Conservation (phyloP, 2,888 invertebrate species). For the Thera obeliscata region DNA sequence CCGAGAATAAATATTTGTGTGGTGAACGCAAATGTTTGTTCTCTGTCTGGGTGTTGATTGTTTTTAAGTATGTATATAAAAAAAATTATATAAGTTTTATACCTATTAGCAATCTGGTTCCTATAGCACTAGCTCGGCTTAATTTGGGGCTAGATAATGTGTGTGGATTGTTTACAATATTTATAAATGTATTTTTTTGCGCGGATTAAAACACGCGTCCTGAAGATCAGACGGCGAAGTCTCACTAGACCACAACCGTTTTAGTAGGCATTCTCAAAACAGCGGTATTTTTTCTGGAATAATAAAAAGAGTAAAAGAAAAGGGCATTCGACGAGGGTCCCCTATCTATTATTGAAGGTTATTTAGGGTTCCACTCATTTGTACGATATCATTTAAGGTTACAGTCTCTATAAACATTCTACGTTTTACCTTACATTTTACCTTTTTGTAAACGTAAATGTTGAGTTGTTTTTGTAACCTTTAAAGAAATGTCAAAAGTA, state of each 20-base stretch:
- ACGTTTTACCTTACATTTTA: not conserved
- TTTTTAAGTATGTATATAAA: too few species aligned
- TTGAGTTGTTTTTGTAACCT: not conserved
- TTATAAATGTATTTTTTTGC: too few species aligned
- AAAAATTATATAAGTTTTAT: too few species aligned
- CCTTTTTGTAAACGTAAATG: constrained; percentile 1
- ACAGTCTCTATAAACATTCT: constrained; percentile 14
- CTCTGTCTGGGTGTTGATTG: too few species aligned
- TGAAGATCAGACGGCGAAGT: not conserved
- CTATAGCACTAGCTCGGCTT: too few species aligned
- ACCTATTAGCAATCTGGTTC: too few species aligned
- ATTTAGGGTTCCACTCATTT: constrained; percentile 46
- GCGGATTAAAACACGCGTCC: too few species aligned
- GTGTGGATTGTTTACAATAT: too few species aligned
- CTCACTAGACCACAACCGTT: not conserved
- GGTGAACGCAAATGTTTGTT: too few species aligned
- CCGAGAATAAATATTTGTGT: too few species aligned
- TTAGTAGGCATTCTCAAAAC: too few species aligned
- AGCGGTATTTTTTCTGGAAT: constrained; percentile 1
- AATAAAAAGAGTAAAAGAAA: constrained; percentile 49
- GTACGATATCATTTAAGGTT: constrained; percentile 40
- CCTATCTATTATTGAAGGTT: constrained; percentile 52
- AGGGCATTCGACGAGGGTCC: constrained; percentile 52
- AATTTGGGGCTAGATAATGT: too few species aligned
- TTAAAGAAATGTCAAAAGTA: not conserved